Conservation (phyloP, 2,888 invertebrate genomes). For the Periphyllus acericola region DNA sequence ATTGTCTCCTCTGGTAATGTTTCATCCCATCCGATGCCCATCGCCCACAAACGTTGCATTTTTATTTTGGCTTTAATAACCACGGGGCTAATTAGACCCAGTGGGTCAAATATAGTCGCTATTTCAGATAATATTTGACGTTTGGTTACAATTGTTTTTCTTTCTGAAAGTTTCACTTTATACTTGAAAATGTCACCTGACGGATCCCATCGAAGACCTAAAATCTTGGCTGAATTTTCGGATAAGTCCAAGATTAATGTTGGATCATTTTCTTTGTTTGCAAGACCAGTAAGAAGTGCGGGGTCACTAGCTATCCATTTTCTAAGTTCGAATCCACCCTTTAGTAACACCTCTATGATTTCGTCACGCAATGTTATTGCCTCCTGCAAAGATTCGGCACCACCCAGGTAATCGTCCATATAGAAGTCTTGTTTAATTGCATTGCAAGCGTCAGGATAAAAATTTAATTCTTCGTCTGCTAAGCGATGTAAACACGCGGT, state of each 20-base stretch:
- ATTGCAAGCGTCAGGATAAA: constrained; percentile 60
- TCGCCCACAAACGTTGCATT: constrained; percentile 50
- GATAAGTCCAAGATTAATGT: neutral
- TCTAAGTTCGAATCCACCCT: neutral
- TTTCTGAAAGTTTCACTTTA: neutral
- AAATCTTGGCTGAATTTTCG: neutral
- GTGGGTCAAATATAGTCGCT: constrained; percentile 40
- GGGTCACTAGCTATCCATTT: constrained; percentile 6
- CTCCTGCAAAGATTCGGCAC: constrained; percentile 62
- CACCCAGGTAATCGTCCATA: constrained; percentile 65
- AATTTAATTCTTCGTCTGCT: constrained; percentile 64
- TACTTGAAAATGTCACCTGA: neutral
- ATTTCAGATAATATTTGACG: constrained; percentile 43
- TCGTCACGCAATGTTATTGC: constrained; percentile 42
- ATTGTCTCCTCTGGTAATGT: constrained; percentile 5
- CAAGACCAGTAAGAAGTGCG: neutral
- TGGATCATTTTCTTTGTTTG: neutral
- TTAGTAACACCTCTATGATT: neutral
- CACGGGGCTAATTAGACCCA: constrained; percentile 47
- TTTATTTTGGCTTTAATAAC: constrained; percentile 46
- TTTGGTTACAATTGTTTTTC: neutral
- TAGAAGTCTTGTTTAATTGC: constrained; percentile 65
- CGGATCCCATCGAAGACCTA: neutral
- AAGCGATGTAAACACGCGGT: constrained; percentile 65
- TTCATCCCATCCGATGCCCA: constrained; percentile 55